phyloP scores from a whole-genome alignment of 2,888 invertebrate species.

The Steinernema carpocapsae region DNA sequence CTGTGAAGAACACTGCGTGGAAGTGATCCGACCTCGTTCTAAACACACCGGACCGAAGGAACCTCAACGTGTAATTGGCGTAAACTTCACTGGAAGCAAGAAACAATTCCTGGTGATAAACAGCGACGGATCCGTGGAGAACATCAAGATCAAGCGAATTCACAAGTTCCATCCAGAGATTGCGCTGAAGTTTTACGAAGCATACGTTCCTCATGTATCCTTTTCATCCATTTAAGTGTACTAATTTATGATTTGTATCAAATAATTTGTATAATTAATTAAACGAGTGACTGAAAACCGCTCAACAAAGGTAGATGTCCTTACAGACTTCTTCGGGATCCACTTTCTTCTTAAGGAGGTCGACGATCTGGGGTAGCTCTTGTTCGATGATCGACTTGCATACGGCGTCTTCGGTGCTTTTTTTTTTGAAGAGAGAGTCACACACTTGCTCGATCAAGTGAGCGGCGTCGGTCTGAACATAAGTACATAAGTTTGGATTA shows the following conservation, averaged over 20 bases:
- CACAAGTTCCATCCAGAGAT: slow-evolving; percentile 2
- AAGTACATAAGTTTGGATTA: background rate
- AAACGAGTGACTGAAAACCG: no score
- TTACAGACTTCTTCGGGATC: slow-evolving; percentile 23
- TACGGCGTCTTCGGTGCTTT: slow-evolving; percentile 22
- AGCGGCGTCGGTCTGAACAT: slow-evolving; percentile 9
- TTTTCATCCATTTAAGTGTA: no score
- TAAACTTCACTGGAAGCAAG: background rate
- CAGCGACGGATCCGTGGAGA: background rate
- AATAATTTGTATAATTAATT: no score
- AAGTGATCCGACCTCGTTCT: background rate
- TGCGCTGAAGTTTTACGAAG: slow-evolving; percentile 7
- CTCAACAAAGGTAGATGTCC: slow-evolving; percentile 15
- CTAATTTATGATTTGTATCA: no score
- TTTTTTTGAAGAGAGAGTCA: slow-evolving; percentile 24
- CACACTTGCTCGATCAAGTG: slow-evolving; percentile 30
- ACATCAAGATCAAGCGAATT: background rate
- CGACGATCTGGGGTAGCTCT: slow-evolving; percentile 26
- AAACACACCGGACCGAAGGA: background rate
- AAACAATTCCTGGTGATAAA: background rate
- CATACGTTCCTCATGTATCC: slow-evolving; percentile 1
- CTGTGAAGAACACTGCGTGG: background rate
- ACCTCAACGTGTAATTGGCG: background rate
- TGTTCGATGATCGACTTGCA: slow-evolving; percentile 26
- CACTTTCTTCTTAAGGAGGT: slow-evolving; percentile 23